Percentiles rank a stretch among this genome's conserved stretches.
phyloP scores from a whole-genome alignment of 2,113 vertebrate genomes.

The Coptodon rendalli region DNA sequence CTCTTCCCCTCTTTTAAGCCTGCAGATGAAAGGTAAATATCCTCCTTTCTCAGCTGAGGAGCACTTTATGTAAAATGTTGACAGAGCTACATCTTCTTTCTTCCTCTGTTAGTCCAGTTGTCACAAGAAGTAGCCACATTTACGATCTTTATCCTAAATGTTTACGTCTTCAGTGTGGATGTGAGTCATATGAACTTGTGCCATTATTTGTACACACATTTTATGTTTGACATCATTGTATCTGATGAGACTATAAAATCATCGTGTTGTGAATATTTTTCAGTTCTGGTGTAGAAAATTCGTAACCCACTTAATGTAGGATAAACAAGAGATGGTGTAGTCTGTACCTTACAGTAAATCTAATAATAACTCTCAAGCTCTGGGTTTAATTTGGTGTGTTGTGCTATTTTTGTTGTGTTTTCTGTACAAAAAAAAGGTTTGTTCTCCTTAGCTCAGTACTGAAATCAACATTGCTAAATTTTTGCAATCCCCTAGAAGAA shows the following conservation, averaged over 20 bases:
- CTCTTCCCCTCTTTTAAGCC: constrained; percentile 16
- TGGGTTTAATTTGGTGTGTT: not conserved
- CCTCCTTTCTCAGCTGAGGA: not conserved
- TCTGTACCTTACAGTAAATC: not conserved
- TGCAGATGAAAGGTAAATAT: constrained; percentile 50
- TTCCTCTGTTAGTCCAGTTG: not conserved
- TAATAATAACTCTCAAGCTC: not conserved
- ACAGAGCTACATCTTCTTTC: not conserved
- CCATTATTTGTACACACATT: not conserved
- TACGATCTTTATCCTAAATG: not conserved
- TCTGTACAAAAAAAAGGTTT: not conserved
- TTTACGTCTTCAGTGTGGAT: not conserved
- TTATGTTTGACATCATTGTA: not conserved
- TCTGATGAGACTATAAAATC: not conserved
- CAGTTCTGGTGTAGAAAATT: not conserved
- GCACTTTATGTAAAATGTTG: constrained; percentile 5
- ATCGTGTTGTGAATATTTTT: not conserved
- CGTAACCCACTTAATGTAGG: not conserved
- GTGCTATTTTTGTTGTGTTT: not conserved
- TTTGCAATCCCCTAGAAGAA: accelerated
- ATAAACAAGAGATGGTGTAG: not conserved
- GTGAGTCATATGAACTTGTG: not conserved
- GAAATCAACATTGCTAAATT: not conserved
- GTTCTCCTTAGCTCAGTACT: not conserved
- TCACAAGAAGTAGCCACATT: not conserved